Evolutionary conservation across 2,888 invertebrate genomes (phyloP).

Genomic region (Ethmia dodecea): DNA sequence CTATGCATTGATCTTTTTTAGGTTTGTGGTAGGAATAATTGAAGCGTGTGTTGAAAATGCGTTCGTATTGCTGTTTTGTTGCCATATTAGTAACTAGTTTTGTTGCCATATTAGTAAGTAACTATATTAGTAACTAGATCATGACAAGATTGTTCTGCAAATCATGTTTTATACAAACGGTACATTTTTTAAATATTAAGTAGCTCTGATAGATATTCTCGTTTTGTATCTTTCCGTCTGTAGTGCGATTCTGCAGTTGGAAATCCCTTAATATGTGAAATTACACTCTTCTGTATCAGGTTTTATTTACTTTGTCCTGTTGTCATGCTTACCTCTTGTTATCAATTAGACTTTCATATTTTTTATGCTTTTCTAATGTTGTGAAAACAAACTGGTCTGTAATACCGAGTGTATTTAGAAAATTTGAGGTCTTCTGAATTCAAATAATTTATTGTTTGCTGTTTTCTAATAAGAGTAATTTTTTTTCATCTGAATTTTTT

Average conservation of each 20-base stretch:
- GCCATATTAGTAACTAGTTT: not conserved
- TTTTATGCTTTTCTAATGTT: too few relatives aligned
- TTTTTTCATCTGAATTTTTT: too few relatives aligned
- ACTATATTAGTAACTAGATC: not conserved
- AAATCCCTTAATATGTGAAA: not conserved
- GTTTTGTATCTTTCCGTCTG: not conserved
- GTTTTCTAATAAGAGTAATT: too few relatives aligned
- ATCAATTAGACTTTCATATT: too few relatives aligned
- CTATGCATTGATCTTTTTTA: not conserved
- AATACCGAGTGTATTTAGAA: too few relatives aligned
- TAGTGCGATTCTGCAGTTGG: not conserved
- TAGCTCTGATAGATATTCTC: not conserved
- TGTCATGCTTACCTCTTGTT: too few relatives aligned
- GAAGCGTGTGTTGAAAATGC: not conserved
- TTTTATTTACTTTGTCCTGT: not conserved
- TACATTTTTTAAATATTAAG: not conserved
- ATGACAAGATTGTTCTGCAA: not conserved
- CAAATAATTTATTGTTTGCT: too few relatives aligned
- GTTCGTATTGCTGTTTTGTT: not conserved
- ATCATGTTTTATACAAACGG: not conserved
- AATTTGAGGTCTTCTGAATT: too few relatives aligned
- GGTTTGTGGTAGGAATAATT: not conserved
- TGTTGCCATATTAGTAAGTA: not conserved
- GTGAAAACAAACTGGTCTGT: too few relatives aligned
- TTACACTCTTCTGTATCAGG: not conserved